Percentiles rank a stretch among this genome's conserved stretches.
These are phyloP conservation scores for Erebia ligea DNA, from an alignment of 2,888 invertebrate species.

Conservation along the genomic window DNA sequence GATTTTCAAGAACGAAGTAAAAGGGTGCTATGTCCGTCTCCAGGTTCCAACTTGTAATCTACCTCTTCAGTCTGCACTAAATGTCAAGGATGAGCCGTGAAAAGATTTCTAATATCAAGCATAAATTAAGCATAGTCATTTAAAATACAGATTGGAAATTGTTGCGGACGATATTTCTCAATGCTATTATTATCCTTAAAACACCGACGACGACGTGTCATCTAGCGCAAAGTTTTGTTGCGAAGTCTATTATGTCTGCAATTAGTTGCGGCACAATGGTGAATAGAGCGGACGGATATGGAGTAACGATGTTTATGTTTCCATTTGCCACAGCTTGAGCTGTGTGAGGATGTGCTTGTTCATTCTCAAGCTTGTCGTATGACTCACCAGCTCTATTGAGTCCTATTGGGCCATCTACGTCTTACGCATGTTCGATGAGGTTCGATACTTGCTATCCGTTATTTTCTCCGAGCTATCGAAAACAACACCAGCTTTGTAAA, in stretches of 20 bases:
- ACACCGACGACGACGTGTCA: constrained; percentile 72
- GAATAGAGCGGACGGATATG: constrained; percentile 77
- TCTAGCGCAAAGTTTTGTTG: constrained; percentile 67
- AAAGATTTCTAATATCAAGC: background rate
- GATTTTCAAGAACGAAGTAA: background rate
- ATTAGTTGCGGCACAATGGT: constrained; percentile 79
- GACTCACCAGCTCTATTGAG: constrained; percentile 68
- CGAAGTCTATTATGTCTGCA: constrained; percentile 74
- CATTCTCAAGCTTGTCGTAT: constrained; percentile 61
- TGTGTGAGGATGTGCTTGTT: constrained; percentile 73
- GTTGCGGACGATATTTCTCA: constrained; percentile 37
- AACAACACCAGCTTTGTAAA: constrained; percentile 25
- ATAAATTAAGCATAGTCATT: no score
- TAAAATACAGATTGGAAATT: constrained; percentile 17
- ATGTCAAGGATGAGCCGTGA: background rate
- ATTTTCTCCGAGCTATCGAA: constrained; percentile 37
- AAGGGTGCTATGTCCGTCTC: background rate
- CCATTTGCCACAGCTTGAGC: constrained; percentile 66
- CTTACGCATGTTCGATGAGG: constrained; percentile 42
- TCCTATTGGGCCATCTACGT: constrained; percentile 59
- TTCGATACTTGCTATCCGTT: constrained; percentile 38
- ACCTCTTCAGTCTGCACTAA: no score
- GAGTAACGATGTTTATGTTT: constrained; percentile 78
- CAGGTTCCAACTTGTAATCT: background rate
- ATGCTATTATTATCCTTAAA: constrained; percentile 60